Percentiles rank a stretch among this genome's conserved stretches.
Evolutionary conservation across 2,797 vertebrate species (phyloP).

Genomic region (Periophthalmus magnuspinnatus): DNA sequence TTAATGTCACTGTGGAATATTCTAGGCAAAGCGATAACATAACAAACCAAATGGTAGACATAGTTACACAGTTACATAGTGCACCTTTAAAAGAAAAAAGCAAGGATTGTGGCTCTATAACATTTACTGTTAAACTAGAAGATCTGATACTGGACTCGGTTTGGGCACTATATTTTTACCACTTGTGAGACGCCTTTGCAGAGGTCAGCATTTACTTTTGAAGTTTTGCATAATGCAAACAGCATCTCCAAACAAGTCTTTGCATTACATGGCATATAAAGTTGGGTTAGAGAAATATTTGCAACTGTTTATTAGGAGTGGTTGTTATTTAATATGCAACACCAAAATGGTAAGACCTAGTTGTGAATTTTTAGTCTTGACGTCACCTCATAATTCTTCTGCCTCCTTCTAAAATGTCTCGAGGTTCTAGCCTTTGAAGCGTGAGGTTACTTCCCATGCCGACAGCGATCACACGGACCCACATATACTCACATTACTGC

Average conservation of each 20-base stretch:
- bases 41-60: too few species aligned
- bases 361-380: constrained; percentile 47
- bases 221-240: neutral
- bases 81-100: too few species aligned
- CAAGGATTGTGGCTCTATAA: too few species aligned
- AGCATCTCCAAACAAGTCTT: too few species aligned
- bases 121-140: too few species aligned
- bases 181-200: neutral
- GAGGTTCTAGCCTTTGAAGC: too few species aligned
- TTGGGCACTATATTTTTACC: neutral
- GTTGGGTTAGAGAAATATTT: constrained; percentile 8
- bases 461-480: constrained; percentile 41
- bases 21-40: too few species aligned
- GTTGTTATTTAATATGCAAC: constrained; percentile 26
- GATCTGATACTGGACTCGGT: neutral
- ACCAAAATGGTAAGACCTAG: constrained; percentile 16
- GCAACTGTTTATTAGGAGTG: constrained; percentile 25
- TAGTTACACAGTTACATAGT: too few species aligned
- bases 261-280: neutral
- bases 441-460: constrained; percentile 34
- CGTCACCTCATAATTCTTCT: constrained; percentile 20
- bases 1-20: too few species aligned
- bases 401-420: constrained; percentile 15
- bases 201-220: neutral
- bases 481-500: constrained; percentile 58